Base-by-base conservation (phyloP, 2,797 vertebrate species). In the Sebastiscus albofasciatus region DNA sequence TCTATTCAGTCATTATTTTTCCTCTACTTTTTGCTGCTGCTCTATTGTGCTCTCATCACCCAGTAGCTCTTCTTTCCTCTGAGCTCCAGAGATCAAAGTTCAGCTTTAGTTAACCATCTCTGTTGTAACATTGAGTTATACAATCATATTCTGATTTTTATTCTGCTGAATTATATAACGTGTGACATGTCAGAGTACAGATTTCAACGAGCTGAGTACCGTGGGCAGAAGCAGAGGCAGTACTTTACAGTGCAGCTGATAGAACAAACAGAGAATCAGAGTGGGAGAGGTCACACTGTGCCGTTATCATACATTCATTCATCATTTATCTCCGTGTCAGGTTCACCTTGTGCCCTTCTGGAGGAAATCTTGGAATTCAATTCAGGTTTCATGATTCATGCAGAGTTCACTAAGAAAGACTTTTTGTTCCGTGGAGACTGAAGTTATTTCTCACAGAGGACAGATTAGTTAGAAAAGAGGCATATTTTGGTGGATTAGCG, bases 401-500 rank as follows among this genome's bases (percentile, higher is more conserved):
- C 72, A 60, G 81, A 42, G 69, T 69, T 82, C 68, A 16, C 10
- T 11, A 66, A 83, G 31, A 81, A 80, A 72, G 56, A 71, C 8
- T 67, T 84, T 85, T 81, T 85, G 77, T 83, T 79, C 20, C 67
- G 9, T 2, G 26, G 75, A 67, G 79, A 75, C 67, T 78, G 58
- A 62, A 66, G 83, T 80, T 84, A 69, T 84, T 87, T 87, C 74
- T 74, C 82, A 70, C 83, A 77, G 74, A 69, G 73, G 70, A 80
- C 67, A 81, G 90, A 94, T 92, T 91, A 94, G 80, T 34, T 34
- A 46, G 77, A 80, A 91, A 80, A 85, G 62, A 77, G 75, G 86
- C 90, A 92, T 94, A 93, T 91, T 93, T 94, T 56, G 61, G 69
- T 82, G 91, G 92, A 94, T 94, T 93, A 93, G 77, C 59, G 58